phyloP scores from a whole-genome alignment of 2,888 invertebrate species.

The Erannis defoliaria region DNA sequence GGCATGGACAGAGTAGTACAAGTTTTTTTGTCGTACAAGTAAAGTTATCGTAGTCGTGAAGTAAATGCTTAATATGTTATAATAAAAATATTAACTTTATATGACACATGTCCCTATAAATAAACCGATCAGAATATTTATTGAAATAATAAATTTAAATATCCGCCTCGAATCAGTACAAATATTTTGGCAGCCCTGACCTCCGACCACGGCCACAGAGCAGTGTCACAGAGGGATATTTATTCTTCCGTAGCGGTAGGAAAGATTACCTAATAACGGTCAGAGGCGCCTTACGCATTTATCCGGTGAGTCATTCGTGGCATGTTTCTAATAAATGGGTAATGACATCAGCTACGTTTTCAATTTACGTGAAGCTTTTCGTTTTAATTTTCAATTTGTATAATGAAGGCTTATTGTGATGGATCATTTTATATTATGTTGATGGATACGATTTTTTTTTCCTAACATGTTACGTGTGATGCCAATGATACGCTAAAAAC shows the following conservation, averaged over 20 bases:
- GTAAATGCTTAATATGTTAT: too few species aligned
- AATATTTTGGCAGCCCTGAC: constrained; percentile 54
- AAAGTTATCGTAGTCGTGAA: too few species aligned
- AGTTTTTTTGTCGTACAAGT: too few species aligned
- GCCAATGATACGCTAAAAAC: too few species aligned
- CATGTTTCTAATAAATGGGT: constrained; percentile 3
- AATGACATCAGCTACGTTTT: constrained; percentile 23
- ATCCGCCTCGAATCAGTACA: constrained; percentile 28
- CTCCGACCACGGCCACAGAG: constrained; percentile 38
- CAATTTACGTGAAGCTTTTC: background rate
- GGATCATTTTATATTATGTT: too few species aligned
- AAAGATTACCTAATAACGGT: constrained; percentile 27
- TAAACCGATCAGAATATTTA: constrained; percentile 14
- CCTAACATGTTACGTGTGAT: too few species aligned
- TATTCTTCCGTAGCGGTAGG: constrained; percentile 46
- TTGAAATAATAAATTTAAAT: constrained; percentile 1
- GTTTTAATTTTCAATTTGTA: background rate
- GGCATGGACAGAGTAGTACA: too few species aligned
- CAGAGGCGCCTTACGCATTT: constrained; percentile 32
- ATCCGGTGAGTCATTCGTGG: constrained; percentile 32
- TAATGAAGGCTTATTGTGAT: background rate
- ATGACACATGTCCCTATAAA: background rate
- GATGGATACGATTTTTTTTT: too few species aligned
- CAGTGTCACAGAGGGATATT: constrained; percentile 51
- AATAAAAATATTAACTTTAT: too few species aligned